These are phyloP conservation scores for Glaucidium brasilianum DNA, from an alignment of 2,113 vertebrate genomes.

Conservation along the genomic window DNA sequence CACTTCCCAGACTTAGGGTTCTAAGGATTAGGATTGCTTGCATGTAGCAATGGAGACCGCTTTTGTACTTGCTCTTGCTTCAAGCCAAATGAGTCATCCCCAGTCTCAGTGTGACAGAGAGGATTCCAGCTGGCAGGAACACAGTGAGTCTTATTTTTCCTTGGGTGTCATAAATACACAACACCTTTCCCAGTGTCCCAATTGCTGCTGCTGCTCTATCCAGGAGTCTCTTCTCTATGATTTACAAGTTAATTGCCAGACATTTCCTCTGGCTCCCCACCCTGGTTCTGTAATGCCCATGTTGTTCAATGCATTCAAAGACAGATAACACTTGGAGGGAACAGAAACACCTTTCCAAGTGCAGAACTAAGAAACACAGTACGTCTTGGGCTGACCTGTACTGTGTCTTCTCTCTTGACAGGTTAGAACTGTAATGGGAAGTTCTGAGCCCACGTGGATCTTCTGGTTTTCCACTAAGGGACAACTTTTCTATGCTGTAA, in stretches of 20 bases:
- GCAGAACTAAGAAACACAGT: neutral
- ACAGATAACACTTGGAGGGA: accelerated
- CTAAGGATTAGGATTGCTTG: neutral
- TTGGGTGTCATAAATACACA: neutral
- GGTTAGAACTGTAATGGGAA: neutral
- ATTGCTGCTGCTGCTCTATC: neutral
- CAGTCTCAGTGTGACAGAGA: neutral
- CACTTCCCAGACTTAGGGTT: neutral
- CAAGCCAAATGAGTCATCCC: neutral
- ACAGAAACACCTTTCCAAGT: neutral
- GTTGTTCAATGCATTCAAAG: neutral
- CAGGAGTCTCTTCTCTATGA: neutral
- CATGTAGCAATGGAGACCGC: too few relatives aligned
- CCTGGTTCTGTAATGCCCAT: neutral
- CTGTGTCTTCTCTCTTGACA: neutral
- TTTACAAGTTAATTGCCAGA: neutral
- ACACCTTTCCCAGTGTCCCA: neutral
- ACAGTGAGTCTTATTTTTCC: neutral
- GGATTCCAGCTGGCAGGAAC: neutral
- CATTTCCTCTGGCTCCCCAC: neutral
- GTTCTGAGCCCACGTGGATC: neutral
- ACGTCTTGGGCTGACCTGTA: neutral
- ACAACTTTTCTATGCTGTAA: neutral
- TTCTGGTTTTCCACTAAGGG: neutral
- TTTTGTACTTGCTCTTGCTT: neutral